phyloP scores from a whole-genome alignment of 1,140 invertebrate genomes.

The Drosophila suzukii region DNA sequence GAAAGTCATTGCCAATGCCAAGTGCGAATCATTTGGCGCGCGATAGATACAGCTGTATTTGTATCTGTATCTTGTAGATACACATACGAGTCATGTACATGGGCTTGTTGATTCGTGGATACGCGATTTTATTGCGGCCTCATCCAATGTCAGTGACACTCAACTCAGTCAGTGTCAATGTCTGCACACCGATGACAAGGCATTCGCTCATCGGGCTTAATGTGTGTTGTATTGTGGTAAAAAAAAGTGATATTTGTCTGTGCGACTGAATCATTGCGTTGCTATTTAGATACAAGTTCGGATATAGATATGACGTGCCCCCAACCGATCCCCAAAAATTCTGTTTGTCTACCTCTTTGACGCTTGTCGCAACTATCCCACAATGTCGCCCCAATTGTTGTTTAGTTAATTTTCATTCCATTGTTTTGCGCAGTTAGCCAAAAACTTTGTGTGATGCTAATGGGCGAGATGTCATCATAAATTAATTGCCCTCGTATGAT shows the following conservation, averaged over 20 bases:
- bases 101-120: conserved; percentile 34
- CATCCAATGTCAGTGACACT: conserved; percentile 77
- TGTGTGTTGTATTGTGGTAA: conserved; percentile 16
- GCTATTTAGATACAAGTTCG: conserved; percentile 19
- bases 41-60: conserved; percentile 35
- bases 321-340: conserved; percentile 20
- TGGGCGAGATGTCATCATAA: conserved; percentile 67
- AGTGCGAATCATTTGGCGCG: conserved; percentile 72
- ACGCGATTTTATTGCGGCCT: conserved; percentile 46
- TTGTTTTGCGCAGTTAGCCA: conserved; percentile 47
- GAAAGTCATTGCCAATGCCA: conserved; percentile 82
- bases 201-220: conserved; percentile 40
- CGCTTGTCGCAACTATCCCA: conserved; percentile 13
- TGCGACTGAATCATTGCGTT: conserved; percentile 32
- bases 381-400: conserved; percentile 46
- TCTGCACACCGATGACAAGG: conserved; percentile 58
- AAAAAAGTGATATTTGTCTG: conserved; percentile 5
- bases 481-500: conserved; percentile 56
- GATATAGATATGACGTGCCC: conserved; percentile 41
- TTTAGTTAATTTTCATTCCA: conserved; percentile 17
- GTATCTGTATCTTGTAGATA: conserved; percentile 8
- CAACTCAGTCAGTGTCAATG: conserved; percentile 47
- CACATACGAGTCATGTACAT: conserved; percentile 16
- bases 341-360: conserved; percentile 26
- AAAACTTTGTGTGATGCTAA: conserved; percentile 44